These are phyloP conservation scores for Falco berigora DNA, from an alignment of 2,797 vertebrate species.

Conservation along the genomic window DNA sequence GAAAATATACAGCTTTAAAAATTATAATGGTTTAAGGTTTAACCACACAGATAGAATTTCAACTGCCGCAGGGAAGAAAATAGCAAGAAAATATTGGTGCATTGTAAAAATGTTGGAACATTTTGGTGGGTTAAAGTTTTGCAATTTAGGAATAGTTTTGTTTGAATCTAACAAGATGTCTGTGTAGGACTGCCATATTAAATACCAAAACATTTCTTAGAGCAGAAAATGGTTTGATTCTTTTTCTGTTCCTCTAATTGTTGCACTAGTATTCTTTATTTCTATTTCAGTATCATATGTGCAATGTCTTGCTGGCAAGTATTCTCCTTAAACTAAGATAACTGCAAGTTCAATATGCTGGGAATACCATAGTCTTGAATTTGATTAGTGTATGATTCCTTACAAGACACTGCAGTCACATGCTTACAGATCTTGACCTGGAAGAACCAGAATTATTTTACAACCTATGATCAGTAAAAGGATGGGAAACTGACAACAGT, in stretches of 20 bases:
- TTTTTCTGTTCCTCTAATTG: not conserved
- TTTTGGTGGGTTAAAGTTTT: not conserved
- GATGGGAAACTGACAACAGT: not conserved
- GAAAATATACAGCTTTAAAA: not conserved
- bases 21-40: not conserved
- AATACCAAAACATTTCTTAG: not conserved
- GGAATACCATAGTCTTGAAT: not conserved
- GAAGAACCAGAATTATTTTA: not conserved
- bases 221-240: not conserved
- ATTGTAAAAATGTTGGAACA: not conserved
- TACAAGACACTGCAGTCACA: not conserved
- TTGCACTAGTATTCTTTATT: not conserved
- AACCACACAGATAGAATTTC: not conserved
- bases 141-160: not conserved
- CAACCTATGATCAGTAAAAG: not conserved
- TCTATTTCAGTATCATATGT: not conserved
- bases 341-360: not conserved
- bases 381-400: not conserved
- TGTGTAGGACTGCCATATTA: not conserved
- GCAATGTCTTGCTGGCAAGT: not conserved
- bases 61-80: not conserved
- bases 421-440: not conserved
- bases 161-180: not conserved
- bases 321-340: not conserved
- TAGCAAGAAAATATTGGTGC: not conserved